A percentile compares a stretch with the other conserved stretches of the same genome.
Conservation (phyloP, 2,113 vertebrate genomes). For the Craseonycteris thonglongyai region DNA sequence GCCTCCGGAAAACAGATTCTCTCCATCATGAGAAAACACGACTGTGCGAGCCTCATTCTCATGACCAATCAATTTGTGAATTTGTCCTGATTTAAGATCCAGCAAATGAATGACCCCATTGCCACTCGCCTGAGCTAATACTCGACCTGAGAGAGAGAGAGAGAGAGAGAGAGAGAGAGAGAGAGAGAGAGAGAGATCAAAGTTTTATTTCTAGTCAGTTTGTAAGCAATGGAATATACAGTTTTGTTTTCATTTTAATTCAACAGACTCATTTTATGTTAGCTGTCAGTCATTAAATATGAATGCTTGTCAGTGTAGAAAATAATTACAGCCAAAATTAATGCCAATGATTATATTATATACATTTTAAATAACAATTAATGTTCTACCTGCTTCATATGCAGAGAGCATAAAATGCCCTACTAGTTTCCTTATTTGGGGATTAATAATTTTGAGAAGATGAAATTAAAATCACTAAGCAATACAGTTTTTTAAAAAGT, state of each 20-base stretch:
- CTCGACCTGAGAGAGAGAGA: conserved; percentile 72
- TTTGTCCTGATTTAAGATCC: conserved; percentile 72
- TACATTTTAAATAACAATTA: conserved; percentile 4
- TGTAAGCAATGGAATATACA: background rate
- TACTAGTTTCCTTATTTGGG: background rate
- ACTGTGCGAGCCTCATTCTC: conserved; percentile 72
- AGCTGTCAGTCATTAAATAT: background rate
- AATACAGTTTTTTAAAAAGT: background rate
- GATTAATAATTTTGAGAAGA: conserved; percentile 19
- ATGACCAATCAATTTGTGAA: conserved; percentile 73
- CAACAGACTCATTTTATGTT: background rate
- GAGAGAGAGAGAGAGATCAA: background rate
- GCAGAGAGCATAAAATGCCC: background rate
- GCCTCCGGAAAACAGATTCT: conserved; percentile 72
- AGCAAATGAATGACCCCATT: conserved; percentile 81
- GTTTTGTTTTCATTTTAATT: background rate
- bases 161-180: background rate
- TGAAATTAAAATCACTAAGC: background rate
- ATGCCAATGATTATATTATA: conserved; percentile 38
- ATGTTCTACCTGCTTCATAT: background rate
- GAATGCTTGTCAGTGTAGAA: conserved; percentile 12
- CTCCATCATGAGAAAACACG: conserved; percentile 70
- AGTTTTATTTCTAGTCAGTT: conserved; percentile 29
- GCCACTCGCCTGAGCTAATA: conserved; percentile 81
- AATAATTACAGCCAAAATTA: conserved; percentile 46